Conservation (phyloP, 2,888 invertebrate genomes). For the Empis stercorea region DNA sequence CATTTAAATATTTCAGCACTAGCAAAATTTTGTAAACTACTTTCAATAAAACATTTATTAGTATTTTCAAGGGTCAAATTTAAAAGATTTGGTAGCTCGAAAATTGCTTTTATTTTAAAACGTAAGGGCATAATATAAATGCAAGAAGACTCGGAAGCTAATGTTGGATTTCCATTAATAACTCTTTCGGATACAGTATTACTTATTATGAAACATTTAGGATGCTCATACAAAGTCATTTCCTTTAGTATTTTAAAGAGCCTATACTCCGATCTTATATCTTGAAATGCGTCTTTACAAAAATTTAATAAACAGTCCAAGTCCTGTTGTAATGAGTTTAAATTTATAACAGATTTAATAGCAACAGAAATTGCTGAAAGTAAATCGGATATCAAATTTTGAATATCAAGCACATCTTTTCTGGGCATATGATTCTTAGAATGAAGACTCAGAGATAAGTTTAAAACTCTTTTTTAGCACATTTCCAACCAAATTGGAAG, state of each 20-base stretch:
- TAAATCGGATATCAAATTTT: constrained; percentile 3
- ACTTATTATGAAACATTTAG: constrained; percentile 5
- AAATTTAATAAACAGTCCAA: constrained; percentile 5
- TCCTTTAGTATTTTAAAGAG: constrained; percentile 8
- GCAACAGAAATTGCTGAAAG: not conserved
- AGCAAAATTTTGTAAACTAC: not conserved
- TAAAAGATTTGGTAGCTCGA: constrained; percentile 7
- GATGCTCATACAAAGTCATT: constrained; percentile 8
- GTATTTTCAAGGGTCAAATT: constrained; percentile 5
- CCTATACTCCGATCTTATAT: constrained; percentile 9
- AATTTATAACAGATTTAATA: not conserved
- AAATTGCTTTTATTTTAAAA: constrained; percentile 8
- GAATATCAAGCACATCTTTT: constrained; percentile 7
- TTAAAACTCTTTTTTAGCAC: constrained; percentile 2
- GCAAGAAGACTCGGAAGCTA: not conserved
- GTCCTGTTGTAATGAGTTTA: constrained; percentile 1
- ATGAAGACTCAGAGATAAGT: constrained; percentile 3
- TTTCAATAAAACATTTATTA: not conserved
- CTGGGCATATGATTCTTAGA: constrained; percentile 6
- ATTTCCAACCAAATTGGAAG: too few relatives aligned
- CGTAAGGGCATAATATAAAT: constrained; percentile 8
- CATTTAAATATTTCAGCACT: not conserved
- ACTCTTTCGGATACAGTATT: constrained; percentile 4
- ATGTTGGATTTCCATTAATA: constrained; percentile 6
- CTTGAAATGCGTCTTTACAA: constrained; percentile 10